Percentiles rank a stretch among this genome's conserved stretches.
These are phyloP conservation scores for Enteromius unitaeniatus DNA, from an alignment of 2,797 vertebrate genomes.

Conservation along the genomic window DNA sequence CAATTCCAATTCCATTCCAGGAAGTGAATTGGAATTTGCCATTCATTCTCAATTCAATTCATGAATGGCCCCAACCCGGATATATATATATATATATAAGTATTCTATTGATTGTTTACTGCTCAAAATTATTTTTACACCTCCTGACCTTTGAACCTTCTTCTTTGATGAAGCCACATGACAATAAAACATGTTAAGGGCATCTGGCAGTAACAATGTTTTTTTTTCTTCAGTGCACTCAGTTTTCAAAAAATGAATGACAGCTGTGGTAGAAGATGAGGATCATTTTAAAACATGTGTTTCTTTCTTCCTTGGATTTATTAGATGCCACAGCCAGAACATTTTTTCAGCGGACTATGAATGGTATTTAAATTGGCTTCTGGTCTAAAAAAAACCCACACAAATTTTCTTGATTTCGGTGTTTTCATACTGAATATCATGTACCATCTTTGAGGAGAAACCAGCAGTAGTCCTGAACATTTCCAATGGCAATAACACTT, in stretches of 20 bases:
- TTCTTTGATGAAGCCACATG: background rate
- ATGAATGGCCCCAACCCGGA: no score
- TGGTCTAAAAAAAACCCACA: background rate
- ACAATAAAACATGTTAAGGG: background rate
- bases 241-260: background rate
- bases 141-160: background rate
- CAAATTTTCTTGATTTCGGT: background rate
- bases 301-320: background rate
- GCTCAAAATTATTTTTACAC: background rate
- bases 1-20: no score
- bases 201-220: background rate
- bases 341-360: no score
- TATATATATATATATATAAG: background rate
- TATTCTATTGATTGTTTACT: background rate
- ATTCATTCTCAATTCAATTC: no score
- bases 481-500: background rate
- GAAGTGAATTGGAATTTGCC: no score
- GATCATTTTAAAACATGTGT: background rate
- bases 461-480: background rate
- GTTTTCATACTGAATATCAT: background rate
- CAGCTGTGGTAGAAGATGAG: background rate
- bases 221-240: background rate
- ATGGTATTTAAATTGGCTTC: background rate
- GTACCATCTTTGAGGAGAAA: background rate
- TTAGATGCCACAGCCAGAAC: background rate